Conservation (phyloP, 2,797 vertebrate species). For the Cephalopachus bancanus region DNA sequence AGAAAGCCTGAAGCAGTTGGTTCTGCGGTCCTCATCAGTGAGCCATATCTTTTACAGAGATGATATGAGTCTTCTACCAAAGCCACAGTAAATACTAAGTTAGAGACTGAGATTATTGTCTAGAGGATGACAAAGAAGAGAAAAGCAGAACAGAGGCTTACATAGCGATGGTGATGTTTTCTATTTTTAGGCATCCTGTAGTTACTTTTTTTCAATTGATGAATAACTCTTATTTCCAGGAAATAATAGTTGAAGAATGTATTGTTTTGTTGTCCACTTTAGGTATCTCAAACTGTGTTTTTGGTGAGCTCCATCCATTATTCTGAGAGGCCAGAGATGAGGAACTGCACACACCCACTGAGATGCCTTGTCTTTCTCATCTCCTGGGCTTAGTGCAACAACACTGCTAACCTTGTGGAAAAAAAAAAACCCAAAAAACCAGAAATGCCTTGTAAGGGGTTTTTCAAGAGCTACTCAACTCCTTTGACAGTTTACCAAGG, state of each 20-base stretch:
- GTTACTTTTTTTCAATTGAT: not conserved
- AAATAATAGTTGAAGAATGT: not conserved
- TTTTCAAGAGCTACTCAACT: not conserved
- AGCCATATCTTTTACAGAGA: not conserved
- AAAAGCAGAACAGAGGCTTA: not conserved
- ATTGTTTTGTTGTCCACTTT: not conserved
- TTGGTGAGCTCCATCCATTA: not conserved
- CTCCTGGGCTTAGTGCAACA: not conserved
- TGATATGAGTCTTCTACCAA: not conserved
- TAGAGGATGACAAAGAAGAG: not conserved
- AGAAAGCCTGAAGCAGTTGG: not conserved
- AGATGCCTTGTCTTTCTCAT: not conserved
- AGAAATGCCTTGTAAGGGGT: not conserved
- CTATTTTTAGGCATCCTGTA: not conserved
- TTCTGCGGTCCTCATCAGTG: not conserved
- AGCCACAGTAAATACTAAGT: not conserved
- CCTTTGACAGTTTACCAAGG: not conserved
- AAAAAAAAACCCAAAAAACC: too few species aligned
- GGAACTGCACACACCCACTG: not conserved
- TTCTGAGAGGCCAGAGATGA: not conserved
- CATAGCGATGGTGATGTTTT: not conserved
- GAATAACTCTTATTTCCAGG: not conserved
- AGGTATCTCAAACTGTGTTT: not conserved
- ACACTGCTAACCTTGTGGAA: not conserved
- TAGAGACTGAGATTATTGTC: not conserved